A percentile compares a stretch with the other conserved stretches of the same genome.
Evolutionary conservation across 2,113 vertebrate species (phyloP).

Genomic region (Hemiscyllium ocellatum): DNA sequence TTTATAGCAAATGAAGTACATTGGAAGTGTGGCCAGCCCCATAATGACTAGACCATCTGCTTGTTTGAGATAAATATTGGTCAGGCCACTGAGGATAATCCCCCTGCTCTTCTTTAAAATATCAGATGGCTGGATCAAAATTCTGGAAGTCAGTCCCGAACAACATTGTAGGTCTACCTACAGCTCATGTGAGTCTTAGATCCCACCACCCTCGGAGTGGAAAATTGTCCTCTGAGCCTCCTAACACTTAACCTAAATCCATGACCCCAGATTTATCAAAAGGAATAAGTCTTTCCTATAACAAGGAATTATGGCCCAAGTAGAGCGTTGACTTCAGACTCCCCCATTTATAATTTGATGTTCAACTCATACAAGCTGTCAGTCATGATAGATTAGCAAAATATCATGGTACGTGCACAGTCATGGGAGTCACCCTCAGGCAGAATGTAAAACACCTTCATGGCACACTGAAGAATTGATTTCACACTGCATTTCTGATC

Average conservation of each 20-base stretch:
- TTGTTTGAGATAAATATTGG: not conserved
- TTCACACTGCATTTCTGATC: not conserved
- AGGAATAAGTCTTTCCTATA: too few relatives aligned
- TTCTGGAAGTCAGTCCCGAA: too few relatives aligned
- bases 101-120: not conserved
- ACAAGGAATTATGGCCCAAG: not conserved
- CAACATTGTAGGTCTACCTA: too few relatives aligned
- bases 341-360: not conserved
- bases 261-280: too few relatives aligned
- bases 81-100: not conserved
- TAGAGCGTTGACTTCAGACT: not conserved
- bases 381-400: not conserved
- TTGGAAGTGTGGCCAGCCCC: not conserved
- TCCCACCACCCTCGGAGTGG: too few relatives aligned
- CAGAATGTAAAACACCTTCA: not conserved
- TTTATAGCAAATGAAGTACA: not conserved
- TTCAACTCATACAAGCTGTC: not conserved
- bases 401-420: too few relatives aligned
- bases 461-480: not conserved
- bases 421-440: not conserved
- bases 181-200: too few relatives aligned
- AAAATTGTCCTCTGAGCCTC: too few relatives aligned
- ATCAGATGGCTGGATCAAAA: too few relatives aligned
- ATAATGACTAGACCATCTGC: not conserved
- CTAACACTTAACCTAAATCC: too few relatives aligned